phyloP scores from a whole-genome alignment of 2,113 vertebrate genomes.

The Rallus limicola region DNA sequence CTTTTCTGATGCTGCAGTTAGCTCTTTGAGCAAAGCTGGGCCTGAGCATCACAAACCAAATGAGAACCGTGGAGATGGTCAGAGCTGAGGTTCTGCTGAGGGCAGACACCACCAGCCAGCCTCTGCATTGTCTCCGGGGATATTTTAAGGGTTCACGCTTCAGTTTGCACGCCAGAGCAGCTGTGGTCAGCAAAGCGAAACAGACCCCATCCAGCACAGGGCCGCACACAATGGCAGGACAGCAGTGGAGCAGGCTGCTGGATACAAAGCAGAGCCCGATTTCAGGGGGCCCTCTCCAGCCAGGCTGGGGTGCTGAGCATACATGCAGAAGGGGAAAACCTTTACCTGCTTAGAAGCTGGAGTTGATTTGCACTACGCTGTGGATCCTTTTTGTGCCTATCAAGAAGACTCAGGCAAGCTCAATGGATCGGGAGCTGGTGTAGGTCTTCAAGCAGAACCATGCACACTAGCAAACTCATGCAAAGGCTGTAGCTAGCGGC shows the following conservation, averaged over 20 bases:
- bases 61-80: neutral
- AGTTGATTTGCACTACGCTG: neutral
- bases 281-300: neutral
- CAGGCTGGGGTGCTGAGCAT: neutral
- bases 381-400: neutral
- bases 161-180: neutral
- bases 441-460: neutral
- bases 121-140: neutral
- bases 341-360: neutral
- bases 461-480: neutral
- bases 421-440: neutral
- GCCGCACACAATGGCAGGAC: accelerated
- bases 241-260: neutral
- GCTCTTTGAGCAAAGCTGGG: neutral
- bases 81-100: neutral
- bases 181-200: conserved; percentile 20
- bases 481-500: neutral
- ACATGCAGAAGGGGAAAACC: neutral
- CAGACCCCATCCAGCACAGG: neutral
- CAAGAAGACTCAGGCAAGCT: neutral
- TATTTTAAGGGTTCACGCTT: conserved; percentile 43
- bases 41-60: neutral
- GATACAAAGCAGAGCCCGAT: neutral
- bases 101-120: neutral
- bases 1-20: neutral